Evolutionary conservation across 2,888 invertebrate species (phyloP).

Genomic region (Drosophila cognata): DNA sequence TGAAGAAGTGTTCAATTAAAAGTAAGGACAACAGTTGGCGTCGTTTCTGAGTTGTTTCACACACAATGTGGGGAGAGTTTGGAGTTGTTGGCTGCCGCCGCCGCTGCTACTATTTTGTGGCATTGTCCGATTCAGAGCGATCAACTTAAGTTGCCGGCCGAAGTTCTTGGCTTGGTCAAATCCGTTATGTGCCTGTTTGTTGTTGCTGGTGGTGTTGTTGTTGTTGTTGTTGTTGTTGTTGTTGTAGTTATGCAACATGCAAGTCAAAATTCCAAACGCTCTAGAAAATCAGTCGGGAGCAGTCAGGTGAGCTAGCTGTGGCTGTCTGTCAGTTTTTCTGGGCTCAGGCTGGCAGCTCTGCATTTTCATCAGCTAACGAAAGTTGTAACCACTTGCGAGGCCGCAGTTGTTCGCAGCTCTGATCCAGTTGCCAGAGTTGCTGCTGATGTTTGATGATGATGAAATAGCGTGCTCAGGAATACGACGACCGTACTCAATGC

Average conservation of each 20-base stretch:
- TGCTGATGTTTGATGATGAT: constrained; percentile 77
- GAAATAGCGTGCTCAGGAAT: constrained; percentile 74
- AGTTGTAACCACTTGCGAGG: constrained; percentile 61
- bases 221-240: constrained; percentile 8
- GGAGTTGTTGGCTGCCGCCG: constrained; percentile 4
- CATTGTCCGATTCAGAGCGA: constrained; percentile 40
- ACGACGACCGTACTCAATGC: constrained; percentile 23
- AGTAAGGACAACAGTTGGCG: constrained; percentile 8
- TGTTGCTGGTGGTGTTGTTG: constrained; percentile 2
- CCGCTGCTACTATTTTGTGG: constrained; percentile 22
- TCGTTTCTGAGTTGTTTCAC: constrained; percentile 40
- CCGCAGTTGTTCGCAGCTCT: constrained; percentile 31
- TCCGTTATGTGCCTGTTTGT: constrained; percentile 1
- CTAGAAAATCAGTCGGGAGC: neutral
- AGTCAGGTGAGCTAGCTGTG: constrained; percentile 1
- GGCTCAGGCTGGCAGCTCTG: constrained; percentile 53
- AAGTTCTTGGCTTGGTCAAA: constrained; percentile 6
- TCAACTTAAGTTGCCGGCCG: constrained; percentile 9
- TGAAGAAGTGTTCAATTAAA: constrained; percentile 48
- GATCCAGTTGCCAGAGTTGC: constrained; percentile 43
- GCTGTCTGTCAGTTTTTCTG: constrained; percentile 19
- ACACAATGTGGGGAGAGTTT: constrained; percentile 2
- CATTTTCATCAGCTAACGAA: constrained; percentile 78
- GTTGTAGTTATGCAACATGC: constrained; percentile 29
- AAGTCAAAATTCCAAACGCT: constrained; percentile 51